Evolutionary conservation across 2,888 invertebrate species (phyloP), one percentile per base, ranked within the genome.

Genomic region (Sabatieria punctata): DNA sequence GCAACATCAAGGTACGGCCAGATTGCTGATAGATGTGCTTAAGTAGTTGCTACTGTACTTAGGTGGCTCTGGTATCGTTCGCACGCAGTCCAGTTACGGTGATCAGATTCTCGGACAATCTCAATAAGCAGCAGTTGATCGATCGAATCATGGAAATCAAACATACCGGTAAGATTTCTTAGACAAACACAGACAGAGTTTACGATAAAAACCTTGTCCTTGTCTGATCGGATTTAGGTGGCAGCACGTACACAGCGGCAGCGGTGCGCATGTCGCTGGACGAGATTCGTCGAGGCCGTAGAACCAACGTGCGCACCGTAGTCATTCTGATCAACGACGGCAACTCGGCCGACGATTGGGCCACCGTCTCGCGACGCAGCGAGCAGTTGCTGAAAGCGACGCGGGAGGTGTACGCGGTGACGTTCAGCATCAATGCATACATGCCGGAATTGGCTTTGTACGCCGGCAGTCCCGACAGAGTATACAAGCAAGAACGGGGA

Each of bases 301-400:
- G 59, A 25, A 4, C 36, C 6, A 19, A 19, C 4, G 36, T 15
- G n/a, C 6, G 19, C 4, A 3, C 36, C 6, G 36, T 19, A 3
- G 6, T 36, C n/a, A 19, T 19, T 19, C 15, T 36, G 36, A 36
- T 36, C 4, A 36, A n/a, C n/a, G 59, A 59, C 40, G 59, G 59
- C 13, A 54, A 59, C 51, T 51, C 51, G 8, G 60, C 60, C 42
- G 59, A 59, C 44, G 43, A 30, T 0, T 60, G 60, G 59, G 53
- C 54, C 8, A 33, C 44, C 11, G 57, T 59, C 11, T 30, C 51
- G 8, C 30, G 45, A 19, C 49, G 52, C 24, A 52, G 54, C 26
- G 42, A 51, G 23, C 23, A 42, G 4, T 49, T 59, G 35, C 50
- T 46, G 41, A 46, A 46, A n/a, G 36, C 51, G 4, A 51, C 45